phyloP scores from a whole-genome alignment of 2,888 invertebrate species.

The Drosophila suboccidentalis region DNA sequence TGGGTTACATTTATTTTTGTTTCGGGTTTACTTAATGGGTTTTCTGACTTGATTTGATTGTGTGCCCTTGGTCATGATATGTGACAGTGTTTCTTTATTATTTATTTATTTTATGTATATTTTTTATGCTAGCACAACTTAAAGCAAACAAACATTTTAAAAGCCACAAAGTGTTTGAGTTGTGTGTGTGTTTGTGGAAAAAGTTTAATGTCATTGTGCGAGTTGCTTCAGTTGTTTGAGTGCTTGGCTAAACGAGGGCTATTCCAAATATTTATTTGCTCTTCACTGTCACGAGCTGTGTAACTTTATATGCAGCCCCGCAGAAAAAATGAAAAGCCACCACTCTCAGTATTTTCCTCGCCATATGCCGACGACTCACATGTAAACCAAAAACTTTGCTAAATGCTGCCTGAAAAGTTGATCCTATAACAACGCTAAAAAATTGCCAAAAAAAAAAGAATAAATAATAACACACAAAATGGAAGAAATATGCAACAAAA shows the following conservation, averaged over 20 bases:
- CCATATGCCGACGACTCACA: slow-evolving; percentile 52
- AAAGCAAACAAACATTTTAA: slow-evolving; percentile 61
- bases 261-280: slow-evolving; percentile 58
- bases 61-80: slow-evolving; percentile 46
- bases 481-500: slow-evolving; percentile 48
- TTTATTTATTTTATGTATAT: slow-evolving; percentile 26
- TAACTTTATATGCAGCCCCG: slow-evolving; percentile 25
- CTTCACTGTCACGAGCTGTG: slow-evolving; percentile 32
- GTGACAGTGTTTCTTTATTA: slow-evolving; percentile 21
- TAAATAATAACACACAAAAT: slow-evolving; percentile 28
- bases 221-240: slow-evolving; percentile 46
- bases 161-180: slow-evolving; percentile 52
- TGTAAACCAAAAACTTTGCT: slow-evolving; percentile 61
- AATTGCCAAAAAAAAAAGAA: slow-evolving; percentile 31
- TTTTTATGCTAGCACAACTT: slow-evolving; percentile 44
- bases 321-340: slow-evolving; percentile 2
- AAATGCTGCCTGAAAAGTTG: slow-evolving; percentile 67
- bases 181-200: slow-evolving; percentile 23
- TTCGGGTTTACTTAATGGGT: slow-evolving; percentile 58
- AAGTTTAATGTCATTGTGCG: slow-evolving; percentile 63
- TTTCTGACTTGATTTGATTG: slow-evolving; percentile 36
- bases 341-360: slow-evolving; percentile 25
- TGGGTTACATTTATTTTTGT: slow-evolving; percentile 24
- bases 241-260: slow-evolving; percentile 40
- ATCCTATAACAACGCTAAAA: slow-evolving; percentile 41